Conservation (phyloP, 2,113 vertebrate genomes). For the Camelus dromedarius region DNA sequence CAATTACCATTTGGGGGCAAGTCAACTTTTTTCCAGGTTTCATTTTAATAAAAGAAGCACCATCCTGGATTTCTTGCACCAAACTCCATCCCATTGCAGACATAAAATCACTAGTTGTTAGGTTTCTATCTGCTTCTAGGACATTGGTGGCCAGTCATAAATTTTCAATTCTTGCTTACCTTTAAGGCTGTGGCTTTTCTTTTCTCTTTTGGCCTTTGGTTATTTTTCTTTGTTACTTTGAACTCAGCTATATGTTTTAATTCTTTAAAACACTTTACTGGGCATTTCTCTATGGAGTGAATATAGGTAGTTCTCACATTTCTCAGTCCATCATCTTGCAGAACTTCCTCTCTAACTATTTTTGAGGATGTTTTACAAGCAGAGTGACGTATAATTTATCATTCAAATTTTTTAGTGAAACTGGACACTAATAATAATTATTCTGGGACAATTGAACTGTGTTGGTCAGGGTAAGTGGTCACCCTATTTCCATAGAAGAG, state of each 20-base stretch:
- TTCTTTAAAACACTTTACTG: background rate
- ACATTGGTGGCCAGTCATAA: background rate
- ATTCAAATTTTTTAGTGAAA: background rate
- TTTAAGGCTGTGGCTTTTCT: background rate
- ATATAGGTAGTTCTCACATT: background rate
- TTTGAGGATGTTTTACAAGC: background rate
- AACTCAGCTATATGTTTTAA: background rate
- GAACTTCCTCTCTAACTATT: background rate
- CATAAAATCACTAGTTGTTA: background rate
- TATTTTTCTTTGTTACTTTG: conserved; percentile 19
- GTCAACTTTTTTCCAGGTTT: background rate
- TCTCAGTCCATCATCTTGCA: background rate
- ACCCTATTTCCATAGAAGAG: conserved; percentile 6
- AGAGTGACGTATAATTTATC: background rate
- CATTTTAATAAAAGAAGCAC: background rate
- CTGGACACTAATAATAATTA: background rate
- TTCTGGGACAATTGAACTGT: background rate
- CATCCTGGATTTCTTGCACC: background rate
- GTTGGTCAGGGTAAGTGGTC: background rate
- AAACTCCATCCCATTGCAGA: background rate
- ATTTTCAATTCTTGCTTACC: background rate
- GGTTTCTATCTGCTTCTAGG: background rate
- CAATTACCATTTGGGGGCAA: background rate
- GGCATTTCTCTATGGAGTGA: background rate
- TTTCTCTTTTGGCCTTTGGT: background rate